Evolutionary conservation across 2,113 vertebrate genomes (phyloP), one percentile per base, ranked within the genome.

Genomic region (Osmerus mordax): DNA sequence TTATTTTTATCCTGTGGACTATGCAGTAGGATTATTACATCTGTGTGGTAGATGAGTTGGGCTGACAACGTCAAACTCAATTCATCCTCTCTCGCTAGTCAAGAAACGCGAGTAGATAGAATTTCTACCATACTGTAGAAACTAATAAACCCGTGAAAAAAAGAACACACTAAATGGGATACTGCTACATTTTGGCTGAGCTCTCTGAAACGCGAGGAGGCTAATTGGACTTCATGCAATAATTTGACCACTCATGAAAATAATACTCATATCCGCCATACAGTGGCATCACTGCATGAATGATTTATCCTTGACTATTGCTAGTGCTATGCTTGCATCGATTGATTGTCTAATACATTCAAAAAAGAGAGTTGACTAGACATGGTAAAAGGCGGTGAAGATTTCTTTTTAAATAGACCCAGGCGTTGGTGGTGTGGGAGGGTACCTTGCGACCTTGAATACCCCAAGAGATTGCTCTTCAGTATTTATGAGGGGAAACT

Each of bases 181-280:
- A 12, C 41, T 47, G 41, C 41, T 47, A 12, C 41, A 47, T 47
- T 47, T 47, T 47, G 41, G 41, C 41, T 12, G 9, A 47, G 7
- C 41, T 47, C 41, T 47, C 41, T 11, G 64, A 76, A 58, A 55
- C 25, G 36, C 21, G 75, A 52, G 61, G 70, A 75, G 64, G 72
- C 65, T 78, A 53, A 36, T 18, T 51, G 16, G 55, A 53, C 61
- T 76, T 41, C 32, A 14, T 53, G 68, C 64, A 70, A 71, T 70
- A 59, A 53, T 80, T 70, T 67, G 62, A 72, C 53, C 55, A 36
- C 61, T 65, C 53, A 61, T 28, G 28, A 54, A 75, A 80, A 80
- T 74, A 72, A 54, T 64, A 55, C 28, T 59, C 54, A 52, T 58
- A 71, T 73, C 66, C 59, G 70, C 47, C 55, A 36, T 58, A 2